Evolutionary conservation across 2,113 vertebrate species (phyloP), one percentile per base, ranked within the genome.

Genomic region (Rhinopomastus cyanomelas): DNA sequence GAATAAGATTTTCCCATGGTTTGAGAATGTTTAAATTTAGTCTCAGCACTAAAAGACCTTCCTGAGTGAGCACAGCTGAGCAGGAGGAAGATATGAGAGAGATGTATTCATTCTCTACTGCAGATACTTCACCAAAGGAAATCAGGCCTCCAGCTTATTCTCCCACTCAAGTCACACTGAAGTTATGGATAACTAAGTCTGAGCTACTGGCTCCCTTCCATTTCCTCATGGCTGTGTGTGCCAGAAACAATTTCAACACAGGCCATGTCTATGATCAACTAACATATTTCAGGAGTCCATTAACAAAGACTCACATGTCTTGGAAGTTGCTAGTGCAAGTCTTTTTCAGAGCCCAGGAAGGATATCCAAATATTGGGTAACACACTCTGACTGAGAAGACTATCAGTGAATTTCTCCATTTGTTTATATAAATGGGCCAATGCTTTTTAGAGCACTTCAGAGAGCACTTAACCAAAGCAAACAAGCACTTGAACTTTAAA

Each of bases 401-500:
- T 96, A 95, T 87, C 93, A 87, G 77, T 34, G 65, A 82, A 72
- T 96, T 95, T 93, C 94, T 93, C 81, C 94, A 46, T 96, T 96
- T 97, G 96, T 96, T 97, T 96, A 97, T 95, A 97, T 89, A 96
- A 97, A 96, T 6, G 79, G 95, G 73, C 90, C 94, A 87, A 42
- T 91, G 74, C 68, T 92, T 96, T 90, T 88, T 89, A 92, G 96
- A 96, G 92, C 93, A 96, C 96, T 97, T 96, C 92, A 97, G 92
- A 97, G 92, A 93, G 80, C 94, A 96, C 97, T 98, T 97, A 96
- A 96, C 94, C 86, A 96, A 96, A 96, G 94, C 95, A 97, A 97
- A 96, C 93, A 97, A 96, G 95, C 93, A 95, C 97, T 97, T 97
- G 96, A 97, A 97, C 97, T 97, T 97, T 89, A 96, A 96, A 96